These are phyloP conservation scores for Nomia melanderi DNA, from an alignment of 1,140 invertebrate species.

Conservation along the genomic window DNA sequence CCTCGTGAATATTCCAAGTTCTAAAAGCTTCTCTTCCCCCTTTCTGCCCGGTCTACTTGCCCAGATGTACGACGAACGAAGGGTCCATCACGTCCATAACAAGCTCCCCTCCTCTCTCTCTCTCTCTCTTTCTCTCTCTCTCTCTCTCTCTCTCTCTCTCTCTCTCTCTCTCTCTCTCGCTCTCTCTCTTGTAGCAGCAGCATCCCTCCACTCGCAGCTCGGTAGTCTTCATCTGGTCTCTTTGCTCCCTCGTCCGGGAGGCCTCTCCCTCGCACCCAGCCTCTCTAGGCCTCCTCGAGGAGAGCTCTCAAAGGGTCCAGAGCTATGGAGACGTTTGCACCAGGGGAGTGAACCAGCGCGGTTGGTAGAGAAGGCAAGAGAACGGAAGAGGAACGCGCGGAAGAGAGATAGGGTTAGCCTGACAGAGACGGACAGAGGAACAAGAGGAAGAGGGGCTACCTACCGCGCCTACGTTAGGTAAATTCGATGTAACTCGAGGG, in stretches of 20 bases:
- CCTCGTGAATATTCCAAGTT: conserved; percentile 78
- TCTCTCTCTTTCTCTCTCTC: conserved; percentile 8
- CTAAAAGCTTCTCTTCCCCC: conserved; percentile 74
- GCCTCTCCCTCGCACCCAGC: conserved; percentile 20
- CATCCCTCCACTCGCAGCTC: neutral
- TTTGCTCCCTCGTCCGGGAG: conserved; percentile 9
- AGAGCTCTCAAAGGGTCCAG: conserved; percentile 64
- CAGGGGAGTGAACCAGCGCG: conserved; percentile 54
- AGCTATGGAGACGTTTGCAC: conserved; percentile 65
- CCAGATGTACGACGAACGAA: conserved; percentile 69
- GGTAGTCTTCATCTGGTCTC: conserved; percentile 15
- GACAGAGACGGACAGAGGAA: conserved; percentile 55
- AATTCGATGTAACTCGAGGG: conserved; percentile 76
- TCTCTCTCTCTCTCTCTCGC: neutral
- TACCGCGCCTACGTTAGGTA: conserved; percentile 76
- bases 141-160: neutral
- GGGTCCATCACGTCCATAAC: conserved; percentile 78
- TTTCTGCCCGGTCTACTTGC: conserved; percentile 60
- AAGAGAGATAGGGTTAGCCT: conserved; percentile 32
- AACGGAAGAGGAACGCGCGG: conserved; percentile 47
- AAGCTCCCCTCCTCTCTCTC: conserved; percentile 53
- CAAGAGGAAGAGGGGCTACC: conserved; percentile 63
- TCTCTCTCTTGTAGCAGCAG: conserved; percentile 7
- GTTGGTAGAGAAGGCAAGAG: conserved; percentile 57
- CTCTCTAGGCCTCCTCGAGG: conserved; percentile 61